Evolutionary conservation across 2,113 vertebrate genomes (phyloP).

Genomic region (Centropristis striata): DNA sequence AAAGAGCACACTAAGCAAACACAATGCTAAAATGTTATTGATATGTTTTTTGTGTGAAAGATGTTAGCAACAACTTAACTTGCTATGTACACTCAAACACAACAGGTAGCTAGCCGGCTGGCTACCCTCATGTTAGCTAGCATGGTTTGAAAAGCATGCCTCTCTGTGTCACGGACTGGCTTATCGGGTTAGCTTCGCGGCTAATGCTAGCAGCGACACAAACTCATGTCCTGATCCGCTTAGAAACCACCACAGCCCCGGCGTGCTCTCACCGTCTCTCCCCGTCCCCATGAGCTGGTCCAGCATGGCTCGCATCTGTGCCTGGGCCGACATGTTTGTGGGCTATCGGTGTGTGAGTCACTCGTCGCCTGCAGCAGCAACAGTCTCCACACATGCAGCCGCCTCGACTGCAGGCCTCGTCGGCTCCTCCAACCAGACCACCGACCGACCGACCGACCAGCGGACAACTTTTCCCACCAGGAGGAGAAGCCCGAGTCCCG

Average conservation of each 20-base stretch:
- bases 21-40: neutral
- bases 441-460: slow-evolving; percentile 8
- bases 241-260: too few species aligned
- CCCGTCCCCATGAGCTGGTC: slow-evolving; percentile 99
- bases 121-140: slow-evolving; percentile 55
- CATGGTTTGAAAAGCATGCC: slow-evolving; percentile 41
- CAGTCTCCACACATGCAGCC: slow-evolving; percentile 71
- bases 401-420: slow-evolving; percentile 65
- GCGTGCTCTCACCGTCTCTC: slow-evolving; percentile 93
- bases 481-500: slow-evolving; percentile 15
- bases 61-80: neutral
- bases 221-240: neutral
- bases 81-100: slow-evolving; percentile 35
- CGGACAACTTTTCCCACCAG: slow-evolving; percentile 62
- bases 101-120: slow-evolving; percentile 74
- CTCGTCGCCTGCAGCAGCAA: slow-evolving; percentile 62
- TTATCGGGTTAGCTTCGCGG: slow-evolving; percentile 33
- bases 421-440: slow-evolving; percentile 18
- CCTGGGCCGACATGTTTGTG: slow-evolving; percentile 95
- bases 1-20: neutral
- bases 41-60: rapidly evolving
- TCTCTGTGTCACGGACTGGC: slow-evolving; percentile 39
- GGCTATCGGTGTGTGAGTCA: slow-evolving; percentile 32
- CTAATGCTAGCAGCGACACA: slow-evolving; percentile 57
- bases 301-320: slow-evolving; percentile 98